Evolutionary conservation across 2,888 invertebrate species (phyloP), one percentile per base, ranked within the genome.

Genomic region (Spisula subtruncata): DNA sequence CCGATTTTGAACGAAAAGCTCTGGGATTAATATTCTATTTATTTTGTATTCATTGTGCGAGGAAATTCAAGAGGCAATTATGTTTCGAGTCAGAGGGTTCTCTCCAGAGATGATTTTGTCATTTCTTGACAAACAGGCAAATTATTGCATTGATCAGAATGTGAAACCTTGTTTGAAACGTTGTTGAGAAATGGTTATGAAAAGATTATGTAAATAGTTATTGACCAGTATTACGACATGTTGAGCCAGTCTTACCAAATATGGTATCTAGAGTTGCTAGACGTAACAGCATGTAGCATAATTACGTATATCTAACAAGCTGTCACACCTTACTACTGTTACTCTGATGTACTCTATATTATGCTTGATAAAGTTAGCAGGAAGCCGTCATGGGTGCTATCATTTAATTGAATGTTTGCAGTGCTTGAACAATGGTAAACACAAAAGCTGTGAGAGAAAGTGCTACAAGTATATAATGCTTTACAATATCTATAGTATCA

Each of bases 131-230:
- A 71, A 32, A 32, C 29, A 32, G 32, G 71, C 32, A 35, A 75
- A 18, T 75, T 1, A 75, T 75, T 12, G 0, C 75, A 75, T 75
- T 75, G 75, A 35, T 75, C 35, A 32, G 32, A 18, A n/a, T 66
- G 60, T 5, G 75, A 29, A 18, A 16, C 25, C 35, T 75, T 75
- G 75, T 75, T 75, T 32, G 75, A 32, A 32, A 18, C 16, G 75
- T 75, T 35, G 75, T 66, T 66, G 60, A 66, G 60, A 66, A 66
- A 10, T 12, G 25, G 25, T 66, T 25, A 25, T 20, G 60, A 25
- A 66, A 66, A 25, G n/a, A 66, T 66, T n/a, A 66, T 66, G 25
- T 66, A 66, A 66, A 66, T n/a, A 25, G 60, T 25, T 66, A 66
- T 66, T 66, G 60, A 66, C 60, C 25, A 66, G 10, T 66, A 25